Base-by-base conservation (phyloP, 1,140 invertebrate species). In the Sesamia nonagrioides region DNA sequence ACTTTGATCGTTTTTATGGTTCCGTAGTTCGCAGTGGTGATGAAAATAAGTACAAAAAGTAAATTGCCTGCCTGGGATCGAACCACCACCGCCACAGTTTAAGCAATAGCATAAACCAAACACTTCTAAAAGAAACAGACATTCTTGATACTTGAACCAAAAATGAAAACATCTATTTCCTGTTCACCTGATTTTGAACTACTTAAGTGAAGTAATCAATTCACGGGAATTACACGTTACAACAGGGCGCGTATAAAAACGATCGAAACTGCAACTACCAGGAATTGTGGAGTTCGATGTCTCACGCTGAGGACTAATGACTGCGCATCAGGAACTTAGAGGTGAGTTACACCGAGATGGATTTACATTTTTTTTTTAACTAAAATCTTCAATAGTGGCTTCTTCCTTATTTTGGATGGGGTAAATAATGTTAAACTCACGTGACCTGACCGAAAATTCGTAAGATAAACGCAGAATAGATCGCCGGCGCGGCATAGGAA, bases 221-320 rank as follows among this genome's bases (percentile, higher is more conserved):
- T 42, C 37, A 9, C 37, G 5, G n/a, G n/a, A n/a, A n/a, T n/a
- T n/a, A n/a, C n/a, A 27, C 27, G 3, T 3, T 17, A 11, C 61
- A 66, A 66, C 61, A 17, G 35, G 27, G 35, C n/a, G 35, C 60
- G 60, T 63, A 40, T 63, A 15, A 72, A 56, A 72, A 71, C 45
- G 56, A 13, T 60, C 3, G 37, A 17, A 42, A 42, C 61, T 66
- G 61, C 61, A 66, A 66, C 35, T 37, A n/a, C 37, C 9, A 37
- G n/a, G n/a, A 66, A 37, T 60, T 76, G 40, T 45, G n/a, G 73
- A 76, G 73, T 76, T 76, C 45, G 73, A 76, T 45, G 58, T 35
- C 9, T 61, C 21, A 9, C 33, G 73, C 56, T 35, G 37, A 33
- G 40, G 56, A 21, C 58, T 76, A 76, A 76, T 76, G 73, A 76